Base-by-base conservation (phyloP, 1,140 invertebrate species). In the Sycobia sp. region DNA sequence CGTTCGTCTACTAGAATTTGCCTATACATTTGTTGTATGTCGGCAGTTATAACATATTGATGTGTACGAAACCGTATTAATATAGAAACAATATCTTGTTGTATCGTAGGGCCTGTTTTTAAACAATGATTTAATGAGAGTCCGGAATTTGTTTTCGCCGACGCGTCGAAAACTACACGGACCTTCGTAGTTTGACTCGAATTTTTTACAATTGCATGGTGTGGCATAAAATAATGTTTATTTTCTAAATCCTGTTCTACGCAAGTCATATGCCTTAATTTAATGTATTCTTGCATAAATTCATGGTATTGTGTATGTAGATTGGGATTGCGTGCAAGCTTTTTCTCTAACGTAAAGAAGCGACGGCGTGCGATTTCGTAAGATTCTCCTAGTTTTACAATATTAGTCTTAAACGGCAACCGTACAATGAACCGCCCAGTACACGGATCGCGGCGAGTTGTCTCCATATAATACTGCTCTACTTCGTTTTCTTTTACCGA, bases 11-110 rank as follows among this genome's bases (percentile, higher is more conserved):
- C 34, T 20, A 38, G 36, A 11, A 59, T 23, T 18, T 59, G 57
- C 11, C 46, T 38, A 39, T 49, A 50, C 57, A 59, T 59, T 50
- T 59, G 49, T n/a, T 59, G 44, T 16, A 59, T 59, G 25, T 59
- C 57, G 2, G 44, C 14, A 1, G 57, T 59, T 38, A 59, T 11
- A 3, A 16, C 57, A 4, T n/a, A 23, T n/a, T 49, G 43, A 50
- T 59, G 57, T 16, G 34, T 38, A 8, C 34, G 18, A 36, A 59
- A 59, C 16, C 57, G 13, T 3, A 38, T 0, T 8, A 49, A 18
- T 1, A 49, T 14, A 0, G 10, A 14, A 25, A 59, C 49, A 3
- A 59, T 23, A 14, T 22, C 14, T 38, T 59, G 29, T 27, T 59
- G 44, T 11, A 59, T 25, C 0, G 32, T 49, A 3, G 57, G 44